These are phyloP conservation scores for Lymantria monacha DNA, from an alignment of 2,888 invertebrate species.

Conservation along the genomic window DNA sequence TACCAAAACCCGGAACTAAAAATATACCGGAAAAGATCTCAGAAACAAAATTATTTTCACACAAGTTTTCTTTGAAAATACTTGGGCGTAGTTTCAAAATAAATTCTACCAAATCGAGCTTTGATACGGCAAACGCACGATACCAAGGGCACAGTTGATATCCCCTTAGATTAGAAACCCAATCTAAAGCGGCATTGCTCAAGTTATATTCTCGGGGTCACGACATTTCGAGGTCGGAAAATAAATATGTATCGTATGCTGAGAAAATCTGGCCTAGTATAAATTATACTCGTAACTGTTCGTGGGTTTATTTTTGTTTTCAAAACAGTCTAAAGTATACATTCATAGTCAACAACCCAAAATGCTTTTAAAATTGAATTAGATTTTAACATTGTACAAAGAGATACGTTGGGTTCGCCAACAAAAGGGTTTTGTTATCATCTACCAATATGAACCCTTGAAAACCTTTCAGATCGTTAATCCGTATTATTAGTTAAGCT, in stretches of 20 bases:
- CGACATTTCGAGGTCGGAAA: slow-evolving; percentile 24
- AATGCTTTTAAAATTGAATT: slow-evolving; percentile 8
- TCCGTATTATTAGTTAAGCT: slow-evolving; percentile 36
- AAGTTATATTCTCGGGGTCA: slow-evolving; percentile 37
- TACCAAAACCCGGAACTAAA: not conserved
- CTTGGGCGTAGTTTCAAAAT: slow-evolving; percentile 24
- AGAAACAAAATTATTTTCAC: slow-evolving; percentile 1
- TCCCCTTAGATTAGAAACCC: slow-evolving; percentile 48
- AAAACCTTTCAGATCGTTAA: slow-evolving; percentile 34
- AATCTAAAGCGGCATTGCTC: slow-evolving; percentile 41
- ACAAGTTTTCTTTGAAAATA: slow-evolving; percentile 6
- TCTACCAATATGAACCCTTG: slow-evolving; percentile 15
- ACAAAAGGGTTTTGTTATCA: slow-evolving; percentile 33
- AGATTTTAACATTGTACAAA: slow-evolving; percentile 25
- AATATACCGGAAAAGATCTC: not conserved
- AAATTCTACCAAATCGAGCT: slow-evolving; percentile 34
- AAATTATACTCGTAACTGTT: slow-evolving; percentile 10
- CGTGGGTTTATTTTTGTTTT: not conserved
- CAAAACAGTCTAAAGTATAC: not conserved
- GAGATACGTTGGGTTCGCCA: slow-evolving; percentile 16
- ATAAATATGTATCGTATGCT: slow-evolving; percentile 34
- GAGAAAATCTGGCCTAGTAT: slow-evolving; percentile 22
- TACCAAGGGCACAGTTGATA: slow-evolving; percentile 39
- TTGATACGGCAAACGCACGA: slow-evolving; percentile 35
- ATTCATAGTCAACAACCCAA: not conserved